phyloP scores from a whole-genome alignment of 2,797 vertebrate species.

The Sebastes minor region DNA sequence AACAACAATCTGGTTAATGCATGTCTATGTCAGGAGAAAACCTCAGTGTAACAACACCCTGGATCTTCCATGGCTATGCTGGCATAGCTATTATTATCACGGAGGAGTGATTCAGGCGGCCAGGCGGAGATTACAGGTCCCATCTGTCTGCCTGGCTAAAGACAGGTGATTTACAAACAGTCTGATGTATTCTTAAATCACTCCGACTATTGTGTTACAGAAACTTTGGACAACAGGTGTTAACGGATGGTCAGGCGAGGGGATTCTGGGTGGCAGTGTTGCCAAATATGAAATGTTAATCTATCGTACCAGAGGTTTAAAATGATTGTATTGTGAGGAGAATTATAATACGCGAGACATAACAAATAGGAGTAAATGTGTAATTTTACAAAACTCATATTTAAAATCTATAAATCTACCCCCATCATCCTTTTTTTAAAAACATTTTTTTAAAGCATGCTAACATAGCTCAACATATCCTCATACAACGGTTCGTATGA shows the following conservation, averaged over 20 bases:
- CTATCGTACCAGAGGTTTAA: neutral
- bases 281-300: neutral
- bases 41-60: neutral
- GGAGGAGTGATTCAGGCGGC: constrained; percentile 27
- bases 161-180: constrained; percentile 12
- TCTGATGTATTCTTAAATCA: neutral
- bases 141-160: constrained; percentile 17
- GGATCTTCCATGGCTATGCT: constrained; percentile 9
- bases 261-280: neutral
- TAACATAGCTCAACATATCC: too few species aligned
- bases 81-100: constrained; percentile 39
- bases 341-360: too few species aligned
- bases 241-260: neutral
- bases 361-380: too few species aligned
- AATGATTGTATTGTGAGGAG: fast-evolving
- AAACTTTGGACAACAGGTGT: constrained; percentile 5
- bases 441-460: too few species aligned
- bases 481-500: too few species aligned
- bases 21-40: neutral
- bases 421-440: too few species aligned
- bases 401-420: neutral
- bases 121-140: constrained; percentile 35
- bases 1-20: constrained; percentile 10
- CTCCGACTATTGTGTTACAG: neutral
- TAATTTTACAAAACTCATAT: neutral